Percentiles rank a stretch among this genome's conserved stretches.
Evolutionary conservation across 2,113 vertebrate species (phyloP).

Genomic region (Nothobranchius kuhntae): DNA sequence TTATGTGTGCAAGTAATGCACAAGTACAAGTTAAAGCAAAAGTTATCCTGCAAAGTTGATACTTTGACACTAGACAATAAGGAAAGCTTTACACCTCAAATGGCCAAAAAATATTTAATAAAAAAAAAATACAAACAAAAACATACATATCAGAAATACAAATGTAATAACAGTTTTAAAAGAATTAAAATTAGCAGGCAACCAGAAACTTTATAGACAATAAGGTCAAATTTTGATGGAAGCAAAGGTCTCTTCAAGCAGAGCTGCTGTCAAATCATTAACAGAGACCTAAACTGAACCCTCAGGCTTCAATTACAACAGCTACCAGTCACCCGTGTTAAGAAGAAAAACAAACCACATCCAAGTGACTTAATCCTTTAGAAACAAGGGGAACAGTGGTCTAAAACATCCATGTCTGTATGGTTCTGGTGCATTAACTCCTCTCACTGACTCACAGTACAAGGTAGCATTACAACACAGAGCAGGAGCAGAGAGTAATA

Average conservation of each 20-base stretch:
- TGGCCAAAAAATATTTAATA: neutral
- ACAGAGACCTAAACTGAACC: conserved; percentile 36
- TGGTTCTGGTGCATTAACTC: conserved; percentile 8
- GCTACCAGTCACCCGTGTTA: neutral
- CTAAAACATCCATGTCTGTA: conserved; percentile 26
- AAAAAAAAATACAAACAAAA: neutral
- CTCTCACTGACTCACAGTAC: conserved; percentile 3
- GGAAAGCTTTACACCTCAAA: neutral
- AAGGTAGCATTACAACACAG: conserved; percentile 33
- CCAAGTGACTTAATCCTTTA: conserved; percentile 21
- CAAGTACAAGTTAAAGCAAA: neutral
- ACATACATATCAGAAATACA: neutral
- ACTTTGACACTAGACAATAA: neutral
- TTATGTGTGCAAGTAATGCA: too few relatives aligned
- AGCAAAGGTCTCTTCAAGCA: conserved; percentile 15
- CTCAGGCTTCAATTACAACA: conserved; percentile 18
- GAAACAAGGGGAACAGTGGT: conserved; percentile 29
- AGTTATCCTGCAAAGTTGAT: neutral
- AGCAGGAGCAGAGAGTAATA: conserved; percentile 41
- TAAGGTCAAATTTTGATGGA: conserved; percentile 3
- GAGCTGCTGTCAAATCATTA: conserved; percentile 31
- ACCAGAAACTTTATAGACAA: conserved; percentile 5
- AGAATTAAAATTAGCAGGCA: neutral
- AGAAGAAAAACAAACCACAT: neutral
- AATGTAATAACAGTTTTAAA: conserved; percentile 8